A percentile compares a stretch with the other conserved stretches of the same genome.
Conservation (phyloP, 2,113 vertebrate genomes). For the Apus apus region DNA sequence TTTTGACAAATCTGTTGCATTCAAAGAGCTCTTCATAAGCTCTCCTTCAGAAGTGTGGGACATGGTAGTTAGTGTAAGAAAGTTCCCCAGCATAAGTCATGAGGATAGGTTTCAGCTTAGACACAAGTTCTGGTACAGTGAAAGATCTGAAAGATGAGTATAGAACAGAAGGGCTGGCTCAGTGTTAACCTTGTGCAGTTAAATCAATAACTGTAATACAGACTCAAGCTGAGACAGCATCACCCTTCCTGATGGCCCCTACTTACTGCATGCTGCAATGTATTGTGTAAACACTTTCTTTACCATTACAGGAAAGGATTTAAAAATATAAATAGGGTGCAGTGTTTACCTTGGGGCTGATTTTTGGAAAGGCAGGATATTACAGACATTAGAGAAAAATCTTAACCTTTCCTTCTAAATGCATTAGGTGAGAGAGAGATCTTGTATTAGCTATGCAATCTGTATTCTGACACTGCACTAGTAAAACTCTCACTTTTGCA, state of each 20-base stretch:
- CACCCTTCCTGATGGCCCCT: neutral
- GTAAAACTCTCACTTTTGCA: neutral
- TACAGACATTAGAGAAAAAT: neutral
- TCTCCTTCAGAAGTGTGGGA: neutral
- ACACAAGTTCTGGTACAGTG: neutral
- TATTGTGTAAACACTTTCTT: neutral
- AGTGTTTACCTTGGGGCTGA: neutral
- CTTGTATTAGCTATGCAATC: neutral
- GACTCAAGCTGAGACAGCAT: neutral
- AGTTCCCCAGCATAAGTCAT: neutral
- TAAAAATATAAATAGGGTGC: conserved; percentile 3
- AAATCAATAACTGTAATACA: conserved; percentile 64
- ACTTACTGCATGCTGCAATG: neutral
- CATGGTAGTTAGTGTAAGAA: neutral
- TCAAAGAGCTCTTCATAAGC: neutral
- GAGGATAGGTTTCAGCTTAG: conserved; percentile 18
- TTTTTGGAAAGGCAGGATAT: neutral
- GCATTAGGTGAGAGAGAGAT: neutral
- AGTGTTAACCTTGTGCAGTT: conserved; percentile 34
- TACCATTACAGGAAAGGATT: neutral
- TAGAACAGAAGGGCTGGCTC: conserved; percentile 22
- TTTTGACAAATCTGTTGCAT: neutral
- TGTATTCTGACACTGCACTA: neutral
- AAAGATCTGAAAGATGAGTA: conserved; percentile 52
- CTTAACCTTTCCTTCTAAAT: neutral